Percentiles rank a stretch among this genome's conserved stretches.
Conservation (phyloP, 2,797 vertebrate genomes). For the Tokudaia muenninki region DNA sequence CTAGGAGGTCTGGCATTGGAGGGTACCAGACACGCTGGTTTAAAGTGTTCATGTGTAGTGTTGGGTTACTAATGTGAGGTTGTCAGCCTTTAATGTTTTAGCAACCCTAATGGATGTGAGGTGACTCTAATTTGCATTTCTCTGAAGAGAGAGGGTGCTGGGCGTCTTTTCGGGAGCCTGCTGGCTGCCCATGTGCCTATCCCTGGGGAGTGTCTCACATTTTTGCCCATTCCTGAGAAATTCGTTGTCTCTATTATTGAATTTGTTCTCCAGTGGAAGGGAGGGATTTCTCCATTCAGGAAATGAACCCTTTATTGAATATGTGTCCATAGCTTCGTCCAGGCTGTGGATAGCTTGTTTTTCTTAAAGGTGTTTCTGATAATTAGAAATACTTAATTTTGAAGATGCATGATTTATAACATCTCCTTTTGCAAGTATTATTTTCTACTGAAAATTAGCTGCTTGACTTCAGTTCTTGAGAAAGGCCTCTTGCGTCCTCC, state of each 20-base stretch:
- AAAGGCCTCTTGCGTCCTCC: background rate
- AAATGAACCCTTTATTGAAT: background rate
- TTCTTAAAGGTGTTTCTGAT: slow-evolving; percentile 13
- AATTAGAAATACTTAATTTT: slow-evolving; percentile 44
- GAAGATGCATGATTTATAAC: background rate
- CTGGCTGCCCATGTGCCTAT: background rate
- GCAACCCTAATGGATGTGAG: background rate
- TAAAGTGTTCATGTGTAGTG: background rate
- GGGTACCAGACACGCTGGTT: background rate
- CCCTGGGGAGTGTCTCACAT: slow-evolving; percentile 10
- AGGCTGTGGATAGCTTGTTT: background rate
- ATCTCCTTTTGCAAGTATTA: background rate
- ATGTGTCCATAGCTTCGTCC: background rate
- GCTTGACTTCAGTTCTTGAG: background rate
- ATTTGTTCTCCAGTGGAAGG: background rate
- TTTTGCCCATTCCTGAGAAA: slow-evolving; percentile 33
- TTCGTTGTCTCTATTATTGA: background rate
- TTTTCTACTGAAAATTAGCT: background rate
- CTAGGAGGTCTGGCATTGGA: background rate
- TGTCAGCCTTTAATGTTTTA: background rate
- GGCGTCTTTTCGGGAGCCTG: background rate
- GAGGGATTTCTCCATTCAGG: slow-evolving; percentile 26
- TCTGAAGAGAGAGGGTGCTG: background rate
- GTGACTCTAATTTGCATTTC: background rate
- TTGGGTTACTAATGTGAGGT: background rate